Base-by-base conservation (phyloP, 37 sponge, comb jelly and placozoan species). In the Aphrocallistes beatrix region DNA sequence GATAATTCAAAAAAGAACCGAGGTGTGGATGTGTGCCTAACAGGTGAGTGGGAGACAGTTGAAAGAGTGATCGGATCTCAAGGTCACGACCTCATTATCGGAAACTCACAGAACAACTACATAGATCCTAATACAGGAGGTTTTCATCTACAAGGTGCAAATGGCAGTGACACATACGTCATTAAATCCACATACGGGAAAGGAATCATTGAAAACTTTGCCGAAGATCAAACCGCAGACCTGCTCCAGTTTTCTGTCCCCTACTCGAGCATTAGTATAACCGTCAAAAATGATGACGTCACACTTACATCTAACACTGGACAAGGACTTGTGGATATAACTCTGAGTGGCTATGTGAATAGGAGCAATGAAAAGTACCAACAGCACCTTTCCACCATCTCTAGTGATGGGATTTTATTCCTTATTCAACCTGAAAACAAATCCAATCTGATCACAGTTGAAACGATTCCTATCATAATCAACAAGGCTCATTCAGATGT, bases 91-190 rank as follows among this genome's bases (percentile, higher is more conserved):
- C 17, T 32, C 1, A 39, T 86, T 0, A 39, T 13, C n/a, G 86
- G 82, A 81, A 86, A 81, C 38, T 10, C 37, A 23, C 81, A 38
- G 36, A 25, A 86, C 48, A 85, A 38, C 37, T 28, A 38, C 21
- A 85, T 85, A 1, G 85, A 85, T 36, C 85, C 85, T 48, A 38
- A 38, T 37, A 36, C 51, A 9, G 85, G 69, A 36, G 32, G 38
- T n/a, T 51, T 30, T 48, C n/a, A 13, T 23, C 17, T 85, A 75
- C 30, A 39, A 38, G 85, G 85, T 32, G 28, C 36, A 23, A 51
- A 51, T 85, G 85, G 85, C 8, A 81, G 37, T 8, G 86, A 86
- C 36, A 81, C 86, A 10, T 86, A 86, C 47, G 82, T 86, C 40
- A 38, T 86, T 6, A 40, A 39, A 32, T 34, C 45, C 1, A 38